Conservation (phyloP, 1,140 invertebrate genomes). For the Ptiloglossa arizonensis region DNA sequence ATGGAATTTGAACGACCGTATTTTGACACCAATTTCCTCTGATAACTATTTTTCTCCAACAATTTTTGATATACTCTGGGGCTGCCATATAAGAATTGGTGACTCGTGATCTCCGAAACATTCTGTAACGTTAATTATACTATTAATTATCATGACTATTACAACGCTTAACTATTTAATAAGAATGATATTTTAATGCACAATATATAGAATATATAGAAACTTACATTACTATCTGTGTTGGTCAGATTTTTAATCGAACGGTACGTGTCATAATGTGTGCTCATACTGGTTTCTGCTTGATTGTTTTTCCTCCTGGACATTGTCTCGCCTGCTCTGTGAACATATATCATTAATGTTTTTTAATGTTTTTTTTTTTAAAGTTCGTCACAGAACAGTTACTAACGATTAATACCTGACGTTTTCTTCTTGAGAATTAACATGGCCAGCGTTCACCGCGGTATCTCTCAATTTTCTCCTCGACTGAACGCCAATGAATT, state of each 20-base stretch:
- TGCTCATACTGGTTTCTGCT: constrained; percentile 32
- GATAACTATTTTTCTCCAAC: constrained; percentile 12
- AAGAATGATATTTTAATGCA: too few relatives aligned
- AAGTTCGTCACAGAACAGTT: not conserved
- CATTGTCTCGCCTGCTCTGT: constrained; percentile 40
- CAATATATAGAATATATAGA: too few relatives aligned
- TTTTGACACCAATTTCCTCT: constrained; percentile 3
- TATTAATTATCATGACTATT: not conserved
- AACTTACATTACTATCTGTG: constrained; percentile 41
- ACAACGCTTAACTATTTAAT: too few relatives aligned
- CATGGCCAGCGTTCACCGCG: constrained; percentile 4
- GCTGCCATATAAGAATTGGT: constrained; percentile 11
- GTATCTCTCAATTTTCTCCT: constrained; percentile 32
- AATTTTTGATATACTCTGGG: constrained; percentile 33
- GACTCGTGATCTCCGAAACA: not conserved
- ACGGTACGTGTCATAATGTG: constrained; percentile 21
- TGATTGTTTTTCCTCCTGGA: constrained; percentile 52
- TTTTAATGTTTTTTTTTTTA: not conserved
- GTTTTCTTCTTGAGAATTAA: constrained; percentile 39
- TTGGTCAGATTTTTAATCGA: constrained; percentile 23
- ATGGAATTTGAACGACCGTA: constrained; percentile 6
- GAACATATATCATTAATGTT: not conserved
- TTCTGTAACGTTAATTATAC: constrained; percentile 18
- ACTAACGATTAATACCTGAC: constrained; percentile 43
- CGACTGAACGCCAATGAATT: constrained; percentile 30